Base-by-base conservation (phyloP, 2,888 invertebrate species). In the Sipha maydis region DNA sequence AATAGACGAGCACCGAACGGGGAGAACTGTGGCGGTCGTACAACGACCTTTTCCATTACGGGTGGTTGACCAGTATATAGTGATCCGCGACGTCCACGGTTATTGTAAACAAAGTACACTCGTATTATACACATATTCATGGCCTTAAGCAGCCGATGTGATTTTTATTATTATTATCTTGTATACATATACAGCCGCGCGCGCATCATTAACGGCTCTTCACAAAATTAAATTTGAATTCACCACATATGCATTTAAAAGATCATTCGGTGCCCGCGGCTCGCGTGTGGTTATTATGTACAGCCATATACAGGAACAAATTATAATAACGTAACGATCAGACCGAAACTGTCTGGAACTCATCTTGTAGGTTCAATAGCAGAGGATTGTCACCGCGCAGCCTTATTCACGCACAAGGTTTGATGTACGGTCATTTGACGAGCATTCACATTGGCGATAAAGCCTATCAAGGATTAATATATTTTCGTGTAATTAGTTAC, bases 31-130 rank as follows among this genome's bases (percentile, higher is more conserved):
- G 82, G 14, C 21, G 69, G 11, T 14, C 19, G 82, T 28, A 48
- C 69, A 69, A 71, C 69, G 79, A 79, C 85, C 69, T 71, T 41
- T 14, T 38, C 61, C 5, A 5, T 34, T n/a, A 19, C 71, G 71
- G 85, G 69, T 71, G 85, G 85, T 71, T 71, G 85, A 54, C 78
- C 85, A 85, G 5, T 48, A 71, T 1, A 17, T 17, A 76, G 25
- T 76, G 56, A 8, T 67, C 34, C 38, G 75, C 38, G 75, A 76
- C 83, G 17, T 21, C 38, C 7, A 73, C 19, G 28, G 61, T 76
- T 61, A 61, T 84, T 84, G 75, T 73, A 21, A 11, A 73, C 67
- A 67, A 19, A 67, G 8, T 25, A n/a, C n/a, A 56, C 56, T 56
- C 67, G 8, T 67, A 67, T 67, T n/a, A 67, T 67, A 56, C 11